Evolutionary conservation across 1,140 invertebrate genomes (phyloP), one percentile per base, ranked within the genome.

Genomic region (Drosophila kanapiae): DNA sequence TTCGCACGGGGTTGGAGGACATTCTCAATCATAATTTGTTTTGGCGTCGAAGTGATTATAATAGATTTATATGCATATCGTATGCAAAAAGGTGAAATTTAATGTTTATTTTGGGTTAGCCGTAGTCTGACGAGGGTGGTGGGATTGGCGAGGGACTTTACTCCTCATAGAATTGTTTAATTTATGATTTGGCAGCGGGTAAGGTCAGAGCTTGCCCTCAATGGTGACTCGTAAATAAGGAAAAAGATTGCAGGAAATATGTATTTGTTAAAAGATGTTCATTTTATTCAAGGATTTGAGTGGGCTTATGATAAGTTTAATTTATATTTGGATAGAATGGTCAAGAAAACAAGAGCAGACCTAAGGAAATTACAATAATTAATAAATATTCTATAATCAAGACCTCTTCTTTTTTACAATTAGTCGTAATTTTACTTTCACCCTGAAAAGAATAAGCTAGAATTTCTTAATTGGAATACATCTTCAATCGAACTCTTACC

Each of bases 21-120:
- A 79, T 74, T 84, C 81, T 88, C 84, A 81, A 88, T 88, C 85
- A 88, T 88, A 88, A 88, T 88, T 88, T 88, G 85, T 90, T 88
- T 74, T 68, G 81, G 75, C 87, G 85, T 90, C 86, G 83, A 88
- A 90, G 76, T 85, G 85, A 88, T 88, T 90, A 88, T 88, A 74
- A 68, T 72, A 82, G 81, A 88, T 88, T 88, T 88, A 90, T 88
- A 80, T 88, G 77, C 82, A 69, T 71, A 86, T 78, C 69, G 67
- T n/a, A 45, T 27, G 51, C 77, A 49, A 62, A 71, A 78, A 87
- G 84, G 84, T 83, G 63, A 68, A 77, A 69, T 80, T 88, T 64
- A 47, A 78, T 82, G 69, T 72, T 61, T 75, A 65, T 79, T 71
- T 64, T 70, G 51, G 75, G 57, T 56, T 40, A 11, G 51, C 29